These are phyloP conservation scores for Yasuhikotakia modesta DNA, from an alignment of 2,797 vertebrate genomes.

Conservation along the genomic window DNA sequence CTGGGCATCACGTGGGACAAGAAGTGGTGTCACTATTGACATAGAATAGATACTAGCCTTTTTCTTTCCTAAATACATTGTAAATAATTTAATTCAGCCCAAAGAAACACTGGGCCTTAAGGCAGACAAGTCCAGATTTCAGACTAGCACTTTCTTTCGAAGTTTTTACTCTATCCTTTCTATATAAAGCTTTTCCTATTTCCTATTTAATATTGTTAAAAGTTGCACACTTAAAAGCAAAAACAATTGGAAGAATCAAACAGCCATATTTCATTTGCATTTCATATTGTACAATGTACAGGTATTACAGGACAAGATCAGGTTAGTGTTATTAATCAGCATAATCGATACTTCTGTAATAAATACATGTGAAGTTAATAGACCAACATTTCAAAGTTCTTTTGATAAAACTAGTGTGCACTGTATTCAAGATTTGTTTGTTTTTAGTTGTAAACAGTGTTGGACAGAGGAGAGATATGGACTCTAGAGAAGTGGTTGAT, in stretches of 20 bases:
- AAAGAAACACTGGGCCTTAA: too few species aligned
- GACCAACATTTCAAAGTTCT: background rate
- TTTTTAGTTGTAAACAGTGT: slow-evolving; percentile 37
- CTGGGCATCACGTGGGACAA: background rate
- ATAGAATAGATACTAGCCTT: background rate
- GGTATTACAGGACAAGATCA: too few species aligned
- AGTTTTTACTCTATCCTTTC: too few species aligned
- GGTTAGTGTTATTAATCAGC: background rate
- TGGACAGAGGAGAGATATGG: slow-evolving; percentile 10
- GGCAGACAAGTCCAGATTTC: too few species aligned
- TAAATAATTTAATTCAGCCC: too few species aligned
- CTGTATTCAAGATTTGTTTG: background rate
- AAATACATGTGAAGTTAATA: too few species aligned
- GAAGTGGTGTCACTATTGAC: background rate
- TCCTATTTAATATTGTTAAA: background rate
- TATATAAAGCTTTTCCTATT: too few species aligned
- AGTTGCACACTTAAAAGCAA: background rate
- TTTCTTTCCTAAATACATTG: too few species aligned
- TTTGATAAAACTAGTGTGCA: background rate
- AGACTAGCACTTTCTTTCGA: too few species aligned
- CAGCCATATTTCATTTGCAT: background rate
- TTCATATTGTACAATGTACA: background rate
- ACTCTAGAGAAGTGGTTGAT: slow-evolving; percentile 41
- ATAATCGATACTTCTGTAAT: background rate
- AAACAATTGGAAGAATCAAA: background rate